Conservation (phyloP, 2,797 vertebrate species). For the Synaphobranchus kaupii region DNA sequence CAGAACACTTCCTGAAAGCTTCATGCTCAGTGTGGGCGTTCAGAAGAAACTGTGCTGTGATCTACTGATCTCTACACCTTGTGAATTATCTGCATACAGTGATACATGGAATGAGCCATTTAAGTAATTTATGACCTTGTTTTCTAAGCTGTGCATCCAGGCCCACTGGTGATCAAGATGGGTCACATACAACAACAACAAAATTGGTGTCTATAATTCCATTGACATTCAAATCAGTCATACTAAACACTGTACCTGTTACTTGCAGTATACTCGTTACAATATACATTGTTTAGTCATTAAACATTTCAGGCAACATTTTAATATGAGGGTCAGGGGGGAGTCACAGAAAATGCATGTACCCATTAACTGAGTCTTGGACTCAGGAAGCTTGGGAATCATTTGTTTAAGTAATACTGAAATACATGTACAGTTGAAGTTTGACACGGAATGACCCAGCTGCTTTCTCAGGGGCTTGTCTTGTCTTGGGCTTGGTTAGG, state of each 20-base stretch:
- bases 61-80: background rate
- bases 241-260: background rate
- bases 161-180: no score
- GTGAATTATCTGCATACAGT: background rate
- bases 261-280: background rate
- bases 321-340: background rate
- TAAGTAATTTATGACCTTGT: background rate
- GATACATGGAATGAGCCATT: background rate
- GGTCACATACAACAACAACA: no score
- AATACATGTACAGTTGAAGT: no score
- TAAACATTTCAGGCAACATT: background rate
- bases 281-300: background rate
- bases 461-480: no score
- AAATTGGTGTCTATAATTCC: no score
- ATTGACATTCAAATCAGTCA: background rate
- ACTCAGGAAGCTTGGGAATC: no score
- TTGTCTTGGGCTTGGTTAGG: no score
- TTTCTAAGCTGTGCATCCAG: background rate
- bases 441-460: no score
- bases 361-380: no score
- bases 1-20: slow-evolving; percentile 52
- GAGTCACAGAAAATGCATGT: no score
- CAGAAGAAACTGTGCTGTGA: background rate
- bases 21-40: background rate
- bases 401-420: no score